Conservation (phyloP, 2,113 vertebrate species). For the Talpa occidentalis region DNA sequence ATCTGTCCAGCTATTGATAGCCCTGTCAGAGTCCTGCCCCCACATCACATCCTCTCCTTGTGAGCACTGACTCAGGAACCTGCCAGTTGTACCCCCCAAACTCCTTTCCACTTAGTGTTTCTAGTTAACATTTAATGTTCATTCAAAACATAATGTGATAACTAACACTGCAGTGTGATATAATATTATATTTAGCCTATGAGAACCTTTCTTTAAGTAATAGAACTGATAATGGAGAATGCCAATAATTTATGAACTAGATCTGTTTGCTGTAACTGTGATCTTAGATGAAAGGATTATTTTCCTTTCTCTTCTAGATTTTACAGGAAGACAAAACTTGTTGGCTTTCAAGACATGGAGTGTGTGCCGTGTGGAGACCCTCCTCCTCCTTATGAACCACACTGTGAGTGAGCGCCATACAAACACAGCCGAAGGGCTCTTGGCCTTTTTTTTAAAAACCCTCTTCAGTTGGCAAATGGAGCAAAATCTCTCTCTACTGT, state of each 20-base stretch:
- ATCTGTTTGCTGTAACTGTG: not conserved
- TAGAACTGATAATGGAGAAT: not conserved
- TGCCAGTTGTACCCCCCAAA: too few relatives aligned
- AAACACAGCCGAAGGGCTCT: not conserved
- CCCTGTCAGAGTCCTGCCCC: too few relatives aligned
- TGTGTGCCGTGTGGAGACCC: constrained; percentile 97
- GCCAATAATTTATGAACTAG: not conserved
- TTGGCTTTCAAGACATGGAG: constrained; percentile 98
- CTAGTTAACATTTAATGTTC: too few relatives aligned
- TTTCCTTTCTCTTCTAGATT: constrained; percentile 87
- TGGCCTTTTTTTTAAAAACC: not conserved
- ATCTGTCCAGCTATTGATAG: too few relatives aligned
- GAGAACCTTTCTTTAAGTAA: not conserved
- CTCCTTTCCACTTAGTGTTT: too few relatives aligned
- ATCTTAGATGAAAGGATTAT: not conserved
- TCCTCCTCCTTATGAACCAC: constrained; percentile 96
- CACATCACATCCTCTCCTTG: too few relatives aligned
- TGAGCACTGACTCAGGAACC: too few relatives aligned
- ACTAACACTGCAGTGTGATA: too few relatives aligned
- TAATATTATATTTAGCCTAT: not conserved
- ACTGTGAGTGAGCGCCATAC: constrained; percentile 91
- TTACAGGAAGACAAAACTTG: constrained; percentile 97
- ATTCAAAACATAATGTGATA: too few relatives aligned
- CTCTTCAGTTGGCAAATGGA: constrained; percentile 36
- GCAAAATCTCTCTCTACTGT: not conserved